Base-by-base conservation (phyloP, 2,888 invertebrate species). In the Volucella inanis region DNA sequence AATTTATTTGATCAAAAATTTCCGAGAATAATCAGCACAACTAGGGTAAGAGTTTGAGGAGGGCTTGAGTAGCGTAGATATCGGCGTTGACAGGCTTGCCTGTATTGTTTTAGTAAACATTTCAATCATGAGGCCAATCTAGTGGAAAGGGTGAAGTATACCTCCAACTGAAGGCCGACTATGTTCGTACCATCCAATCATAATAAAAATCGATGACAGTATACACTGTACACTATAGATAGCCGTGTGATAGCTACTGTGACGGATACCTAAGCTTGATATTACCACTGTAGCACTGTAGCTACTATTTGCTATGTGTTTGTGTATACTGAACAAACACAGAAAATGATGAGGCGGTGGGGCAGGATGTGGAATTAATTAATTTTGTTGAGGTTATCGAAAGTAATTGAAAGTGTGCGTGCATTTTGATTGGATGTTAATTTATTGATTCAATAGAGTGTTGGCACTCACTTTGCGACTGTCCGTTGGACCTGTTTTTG, bases 381-480 rank as follows among this genome's bases (percentile, higher is more conserved):
- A 71, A 82, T 77, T 77, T 55, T 71, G 71, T 67, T 82, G 61
- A 54, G 82, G 54, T 77, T 82, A 82, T 77, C 65, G 82, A 77
- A 71, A 67, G 77, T 76, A 77, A 82, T 77, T 82, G 77, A 77
- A 82, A 77, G 70, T 71, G 54, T 77, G 55, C 59, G 65, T 65
- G 65, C 52, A 43, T 67, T 76, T 82, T 77, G 77, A 82, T 77
- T 76, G 65, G 71, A 71, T 71, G 54, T 65, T 82, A 77, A 77
- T 82, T 65, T 72, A 71, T 76, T 65, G 31, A 47, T 47, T 52
- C 15, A 18, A 14, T 31, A 6, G 6, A 31, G 31, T 31, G 6
- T 31, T 6, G 31, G 6, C 31, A 3, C 31, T 31, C 4, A 31
- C 31, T 31, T 31, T 31, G 4, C 31, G 31, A 6, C 31, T 31